Evolutionary conservation across 2,888 invertebrate species (phyloP), one percentile per base, ranked within the genome.

Genomic region (Lathronympha strigana): DNA sequence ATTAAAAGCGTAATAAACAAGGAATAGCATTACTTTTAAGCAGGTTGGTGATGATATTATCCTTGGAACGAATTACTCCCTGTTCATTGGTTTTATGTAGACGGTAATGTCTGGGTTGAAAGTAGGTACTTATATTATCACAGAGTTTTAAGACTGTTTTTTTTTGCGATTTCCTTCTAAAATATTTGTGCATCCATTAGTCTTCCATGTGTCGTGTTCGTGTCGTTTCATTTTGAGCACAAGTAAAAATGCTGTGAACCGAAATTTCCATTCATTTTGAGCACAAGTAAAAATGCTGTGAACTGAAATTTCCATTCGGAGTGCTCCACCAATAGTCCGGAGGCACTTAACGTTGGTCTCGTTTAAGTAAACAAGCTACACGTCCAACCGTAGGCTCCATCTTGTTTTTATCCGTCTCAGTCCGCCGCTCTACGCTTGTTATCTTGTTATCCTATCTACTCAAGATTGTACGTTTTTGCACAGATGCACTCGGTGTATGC

Each of bases 401-500:
- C 86, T 84, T 85, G 88, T 90, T 90, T 90, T 90, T 90, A 86
- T 88, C 88, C 83, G 78, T 88, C 88, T 87, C 85, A 83, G 82
- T 82, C 78, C 76, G 80, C 82, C 87, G 88, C 83, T 87, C 82
- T 84, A 84, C 84, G 89, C 84, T 90, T 85, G 88, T 91, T 91
- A 92, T 90, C 91, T 90, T 90, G 90, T 92, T 92, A 90, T 88
- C 88, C 90, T 90, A 91, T 90, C 91, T 87, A 80, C 81, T 76
- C 76, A 80, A 87, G 89, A 90, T 90, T 88, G 84, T 87, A 80
- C 86, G 87, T 90, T 90, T 90, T 90, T 91, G 86, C 79, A 71
- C 75, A 71, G 72, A 73, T 73, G 73, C 72, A 71, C 68, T 71
- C 73, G 71, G 75, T 76, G 73, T 75, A 77, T 73, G 73, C 73